A percentile compares a stretch with the other conserved stretches of the same genome.
Conservation (phyloP, 2,113 vertebrate genomes). For the Alaudala cheleensis region DNA sequence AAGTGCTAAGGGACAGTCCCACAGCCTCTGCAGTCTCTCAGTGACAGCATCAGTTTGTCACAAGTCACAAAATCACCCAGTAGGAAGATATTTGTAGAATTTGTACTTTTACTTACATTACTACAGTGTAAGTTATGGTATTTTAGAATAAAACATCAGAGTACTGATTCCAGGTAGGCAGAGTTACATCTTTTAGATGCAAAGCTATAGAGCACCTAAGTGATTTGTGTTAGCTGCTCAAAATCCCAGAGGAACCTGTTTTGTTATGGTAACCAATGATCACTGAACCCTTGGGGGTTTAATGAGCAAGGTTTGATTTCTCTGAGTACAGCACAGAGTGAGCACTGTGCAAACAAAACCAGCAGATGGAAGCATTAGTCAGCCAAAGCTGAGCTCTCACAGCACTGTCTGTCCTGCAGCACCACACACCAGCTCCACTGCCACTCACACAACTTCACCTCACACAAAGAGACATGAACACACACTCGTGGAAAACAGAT, state of each 20-base stretch:
- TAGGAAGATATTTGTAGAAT: neutral
- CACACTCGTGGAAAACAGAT: too few relatives aligned
- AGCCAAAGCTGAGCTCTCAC: neutral
- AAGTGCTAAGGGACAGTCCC: neutral
- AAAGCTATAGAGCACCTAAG: neutral
- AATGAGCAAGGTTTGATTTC: neutral
- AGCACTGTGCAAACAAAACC: neutral
- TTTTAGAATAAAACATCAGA: neutral
- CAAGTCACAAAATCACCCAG: neutral
- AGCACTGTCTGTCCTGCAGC: neutral
- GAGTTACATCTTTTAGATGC: neutral
- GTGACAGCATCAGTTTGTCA: neutral
- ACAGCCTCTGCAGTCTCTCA: neutral
- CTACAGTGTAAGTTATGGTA: neutral
- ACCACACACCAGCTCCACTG: neutral
- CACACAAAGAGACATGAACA: too few relatives aligned
- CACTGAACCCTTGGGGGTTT: neutral
- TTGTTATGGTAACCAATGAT: neutral
- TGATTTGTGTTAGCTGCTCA: neutral
- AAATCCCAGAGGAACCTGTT: neutral
- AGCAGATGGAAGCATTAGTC: slow-evolving; percentile 47
- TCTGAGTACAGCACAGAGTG: neutral
- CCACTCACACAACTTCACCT: neutral
- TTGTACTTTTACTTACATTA: neutral
- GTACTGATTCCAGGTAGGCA: neutral